Evolutionary conservation across 2,888 invertebrate species (phyloP).

Genomic region (Drosophila nr. perissopoda): DNA sequence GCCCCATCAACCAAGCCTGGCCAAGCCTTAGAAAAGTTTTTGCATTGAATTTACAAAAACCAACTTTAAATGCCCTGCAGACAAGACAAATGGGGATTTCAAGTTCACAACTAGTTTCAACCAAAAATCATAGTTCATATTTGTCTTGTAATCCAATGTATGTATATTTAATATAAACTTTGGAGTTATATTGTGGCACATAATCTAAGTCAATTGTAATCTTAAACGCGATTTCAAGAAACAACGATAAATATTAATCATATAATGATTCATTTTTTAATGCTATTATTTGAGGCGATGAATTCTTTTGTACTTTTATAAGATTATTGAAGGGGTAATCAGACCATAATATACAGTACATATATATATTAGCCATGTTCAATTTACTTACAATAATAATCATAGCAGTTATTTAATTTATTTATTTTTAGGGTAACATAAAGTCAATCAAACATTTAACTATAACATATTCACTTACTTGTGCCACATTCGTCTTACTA

Average conservation of each 20-base stretch:
- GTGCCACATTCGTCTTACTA: constrained; percentile 15
- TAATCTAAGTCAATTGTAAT: background rate
- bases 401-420: background rate
- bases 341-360: background rate
- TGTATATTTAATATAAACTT: background rate
- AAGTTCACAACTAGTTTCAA: background rate
- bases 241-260: background rate
- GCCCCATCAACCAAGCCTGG: background rate
- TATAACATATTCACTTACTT: constrained; percentile 20
- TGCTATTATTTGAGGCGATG: background rate
- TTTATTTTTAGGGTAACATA: background rate
- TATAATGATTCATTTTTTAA: background rate
- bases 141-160: background rate
- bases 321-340: background rate
- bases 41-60: constrained; percentile 55
- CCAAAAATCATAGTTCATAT: background rate
- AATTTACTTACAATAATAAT: background rate
- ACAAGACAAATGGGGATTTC: background rate
- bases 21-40: constrained; percentile 25
- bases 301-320: background rate
- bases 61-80: constrained; percentile 33
- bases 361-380: background rate
- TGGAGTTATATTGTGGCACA: background rate
- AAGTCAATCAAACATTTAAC: constrained; percentile 2
- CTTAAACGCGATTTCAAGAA: background rate